These are phyloP conservation scores for Colinus virginianus DNA, from an alignment of 2,113 vertebrate species.

Conservation along the genomic window DNA sequence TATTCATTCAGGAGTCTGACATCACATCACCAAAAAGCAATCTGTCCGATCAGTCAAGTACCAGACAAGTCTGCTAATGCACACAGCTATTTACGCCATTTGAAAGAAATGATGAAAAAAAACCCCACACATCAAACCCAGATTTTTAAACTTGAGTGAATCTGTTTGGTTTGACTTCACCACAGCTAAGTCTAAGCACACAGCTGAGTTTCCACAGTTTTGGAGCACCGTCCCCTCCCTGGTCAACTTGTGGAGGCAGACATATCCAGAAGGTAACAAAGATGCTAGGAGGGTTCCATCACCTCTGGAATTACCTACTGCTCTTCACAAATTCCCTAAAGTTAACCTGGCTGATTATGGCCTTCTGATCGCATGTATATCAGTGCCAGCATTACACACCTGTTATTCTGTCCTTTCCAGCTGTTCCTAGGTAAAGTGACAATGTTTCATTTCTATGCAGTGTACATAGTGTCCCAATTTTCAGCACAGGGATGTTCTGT, in stretches of 20 bases:
- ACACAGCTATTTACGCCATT: neutral
- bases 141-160: neutral
- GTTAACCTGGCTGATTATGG: neutral
- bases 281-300: neutral
- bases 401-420: neutral
- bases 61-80: neutral
- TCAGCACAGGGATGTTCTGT: neutral
- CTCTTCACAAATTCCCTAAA: neutral
- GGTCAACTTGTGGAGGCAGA: fast-evolving
- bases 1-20: neutral
- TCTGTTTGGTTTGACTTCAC: neutral
- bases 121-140: neutral
- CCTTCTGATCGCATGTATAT: neutral
- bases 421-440: neutral
- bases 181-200: neutral
- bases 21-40: neutral
- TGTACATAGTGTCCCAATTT: neutral
- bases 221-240: neutral
- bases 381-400: neutral
- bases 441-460: neutral
- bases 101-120: neutral
- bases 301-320: neutral
- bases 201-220: neutral
- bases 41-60: neutral
- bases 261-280: neutral